phyloP scores from a whole-genome alignment of 2,113 vertebrate species.

The Corythornis madagascariensis region DNA sequence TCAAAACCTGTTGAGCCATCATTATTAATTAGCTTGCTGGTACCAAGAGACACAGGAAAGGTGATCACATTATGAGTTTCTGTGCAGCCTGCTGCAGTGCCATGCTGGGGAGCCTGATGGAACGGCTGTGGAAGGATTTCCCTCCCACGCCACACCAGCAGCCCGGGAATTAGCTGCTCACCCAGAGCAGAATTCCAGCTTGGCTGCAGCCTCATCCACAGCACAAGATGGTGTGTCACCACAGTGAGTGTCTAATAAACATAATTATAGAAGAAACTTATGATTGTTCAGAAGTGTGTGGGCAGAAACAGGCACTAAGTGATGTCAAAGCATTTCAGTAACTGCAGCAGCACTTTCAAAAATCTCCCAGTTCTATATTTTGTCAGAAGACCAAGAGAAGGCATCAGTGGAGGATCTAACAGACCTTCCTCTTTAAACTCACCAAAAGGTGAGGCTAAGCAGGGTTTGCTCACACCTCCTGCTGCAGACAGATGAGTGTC shows the following conservation, averaged over 20 bases:
- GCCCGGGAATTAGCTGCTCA: neutral
- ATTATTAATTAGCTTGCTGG: neutral
- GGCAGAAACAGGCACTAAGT: neutral
- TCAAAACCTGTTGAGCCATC: slow-evolving; percentile 21
- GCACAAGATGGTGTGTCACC: neutral
- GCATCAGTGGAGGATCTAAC: neutral
- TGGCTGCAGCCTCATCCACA: neutral
- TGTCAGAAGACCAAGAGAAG: neutral
- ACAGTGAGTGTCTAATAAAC: neutral
- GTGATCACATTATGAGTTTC: neutral
- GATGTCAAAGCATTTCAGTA: neutral
- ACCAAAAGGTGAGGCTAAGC: neutral
- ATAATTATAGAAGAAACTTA: neutral
- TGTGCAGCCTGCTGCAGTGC: neutral
- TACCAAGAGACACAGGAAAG: neutral
- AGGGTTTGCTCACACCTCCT: neutral
- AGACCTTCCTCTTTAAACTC: neutral
- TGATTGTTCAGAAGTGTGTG: neutral
- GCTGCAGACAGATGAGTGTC: rapidly evolving
- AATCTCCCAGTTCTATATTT: neutral
- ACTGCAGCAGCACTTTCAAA: neutral
- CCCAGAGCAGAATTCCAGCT: neutral
- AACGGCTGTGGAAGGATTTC: neutral
- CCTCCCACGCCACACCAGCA: neutral
- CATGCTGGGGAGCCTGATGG: neutral